Percentiles rank a stretch among this genome's conserved stretches.
phyloP scores from a whole-genome alignment of 2,888 invertebrate genomes.

The Diaperis boleti region DNA sequence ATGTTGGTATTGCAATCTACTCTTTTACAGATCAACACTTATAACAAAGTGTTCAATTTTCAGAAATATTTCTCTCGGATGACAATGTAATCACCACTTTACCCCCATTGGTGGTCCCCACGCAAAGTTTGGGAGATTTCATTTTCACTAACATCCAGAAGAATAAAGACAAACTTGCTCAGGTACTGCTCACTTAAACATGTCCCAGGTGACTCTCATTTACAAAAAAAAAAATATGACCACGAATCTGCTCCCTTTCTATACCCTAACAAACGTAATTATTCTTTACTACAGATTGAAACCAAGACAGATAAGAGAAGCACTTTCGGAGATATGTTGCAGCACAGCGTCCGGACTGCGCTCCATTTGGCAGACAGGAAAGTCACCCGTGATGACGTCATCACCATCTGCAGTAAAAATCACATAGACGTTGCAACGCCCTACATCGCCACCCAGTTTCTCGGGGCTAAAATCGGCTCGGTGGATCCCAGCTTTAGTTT shows the following conservation, averaged over 20 bases:
- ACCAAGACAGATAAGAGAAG: slow-evolving; percentile 61
- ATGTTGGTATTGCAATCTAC: too few relatives aligned
- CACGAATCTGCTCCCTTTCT: too few relatives aligned
- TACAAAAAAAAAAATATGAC: too few relatives aligned
- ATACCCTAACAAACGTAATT: neutral
- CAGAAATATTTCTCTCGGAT: too few relatives aligned
- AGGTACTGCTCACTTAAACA: too few relatives aligned
- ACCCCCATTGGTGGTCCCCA: neutral
- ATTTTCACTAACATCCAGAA: neutral
- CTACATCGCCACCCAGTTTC: slow-evolving; percentile 65
- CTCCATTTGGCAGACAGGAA: slow-evolving; percentile 62
- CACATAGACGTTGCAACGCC: slow-evolving; percentile 64
- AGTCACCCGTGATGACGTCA: slow-evolving; percentile 64
- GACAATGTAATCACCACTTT: neutral
- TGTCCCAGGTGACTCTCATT: too few relatives aligned
- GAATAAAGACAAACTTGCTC: neutral
- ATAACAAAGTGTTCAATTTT: too few relatives aligned
- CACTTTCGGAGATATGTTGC: slow-evolving; percentile 62
- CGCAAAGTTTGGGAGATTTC: neutral
- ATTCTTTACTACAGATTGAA: slow-evolving; percentile 14
- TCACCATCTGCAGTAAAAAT: slow-evolving; percentile 65
- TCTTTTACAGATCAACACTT: too few relatives aligned
- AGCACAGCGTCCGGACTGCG: slow-evolving; percentile 65
- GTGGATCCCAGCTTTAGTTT: slow-evolving; percentile 45
- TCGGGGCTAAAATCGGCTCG: slow-evolving; percentile 57